Conservation (phyloP, 1,140 invertebrate species). For the Euglossa dilemma region DNA sequence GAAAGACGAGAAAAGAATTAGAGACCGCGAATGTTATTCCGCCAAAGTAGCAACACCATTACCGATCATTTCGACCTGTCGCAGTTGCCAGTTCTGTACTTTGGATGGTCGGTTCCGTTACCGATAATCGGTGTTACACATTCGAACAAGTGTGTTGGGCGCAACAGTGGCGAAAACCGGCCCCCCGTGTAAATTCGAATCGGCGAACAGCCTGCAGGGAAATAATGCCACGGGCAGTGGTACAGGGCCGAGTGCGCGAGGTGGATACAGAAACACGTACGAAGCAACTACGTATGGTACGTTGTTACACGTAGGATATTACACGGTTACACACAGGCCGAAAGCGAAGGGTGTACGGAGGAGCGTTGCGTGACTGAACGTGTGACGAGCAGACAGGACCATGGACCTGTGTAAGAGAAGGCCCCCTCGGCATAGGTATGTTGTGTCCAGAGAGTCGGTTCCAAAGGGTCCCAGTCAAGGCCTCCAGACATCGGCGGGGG, state of each 20-base stretch:
- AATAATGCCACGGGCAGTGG: slow-evolving; percentile 29
- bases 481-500: slow-evolving; percentile 71
- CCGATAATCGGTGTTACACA: neutral
- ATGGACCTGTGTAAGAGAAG: neutral
- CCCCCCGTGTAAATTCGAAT: slow-evolving; percentile 22
- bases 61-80: neutral
- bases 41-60: too few species aligned
- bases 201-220: neutral
- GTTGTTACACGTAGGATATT: neutral
- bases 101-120: neutral
- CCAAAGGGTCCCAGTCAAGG: slow-evolving; percentile 69
- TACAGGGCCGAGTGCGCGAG: neutral
- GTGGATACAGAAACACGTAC: neutral
- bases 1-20: neutral
- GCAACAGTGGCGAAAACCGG: too few species aligned
- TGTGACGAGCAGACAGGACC: slow-evolving; percentile 7
- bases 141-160: neutral
- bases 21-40: neutral
- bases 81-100: too few species aligned
- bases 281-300: neutral
- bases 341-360: neutral
- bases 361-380: slow-evolving; percentile 47
- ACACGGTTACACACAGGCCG: too few species aligned
- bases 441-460: slow-evolving; percentile 42
- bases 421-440: slow-evolving; percentile 39